A percentile compares a stretch with the other conserved stretches of the same genome.
phyloP scores from a whole-genome alignment of 2,113 vertebrate genomes.

The Suricata suricatta region DNA sequence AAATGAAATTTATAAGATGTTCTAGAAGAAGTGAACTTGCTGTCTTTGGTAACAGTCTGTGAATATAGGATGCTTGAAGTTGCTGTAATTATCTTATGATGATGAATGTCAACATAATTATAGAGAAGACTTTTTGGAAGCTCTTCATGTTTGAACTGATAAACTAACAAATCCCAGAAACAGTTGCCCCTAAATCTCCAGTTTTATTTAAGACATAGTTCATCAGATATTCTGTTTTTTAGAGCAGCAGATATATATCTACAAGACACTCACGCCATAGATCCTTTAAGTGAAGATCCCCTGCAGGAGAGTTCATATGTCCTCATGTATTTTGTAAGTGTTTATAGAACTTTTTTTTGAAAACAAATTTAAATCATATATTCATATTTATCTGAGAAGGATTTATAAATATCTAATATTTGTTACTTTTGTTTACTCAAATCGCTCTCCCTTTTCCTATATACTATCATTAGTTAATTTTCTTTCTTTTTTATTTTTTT shows the following conservation, averaged over 20 bases:
- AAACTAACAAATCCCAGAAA: not conserved
- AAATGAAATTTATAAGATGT: not conserved
- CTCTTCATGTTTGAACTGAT: not conserved
- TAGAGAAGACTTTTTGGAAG: not conserved
- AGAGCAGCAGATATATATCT: not conserved
- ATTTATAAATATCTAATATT: not conserved
- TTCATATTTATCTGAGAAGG: not conserved
- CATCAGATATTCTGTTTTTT: not conserved
- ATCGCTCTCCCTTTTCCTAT: not conserved
- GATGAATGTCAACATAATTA: not conserved
- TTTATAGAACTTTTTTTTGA: not conserved
- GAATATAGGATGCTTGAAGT: not conserved
- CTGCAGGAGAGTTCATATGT: not conserved
- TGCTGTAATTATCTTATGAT: not conserved
- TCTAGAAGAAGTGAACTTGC: not conserved
- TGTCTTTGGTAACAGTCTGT: not conserved
- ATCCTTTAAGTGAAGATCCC: not conserved
- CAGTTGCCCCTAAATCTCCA: not conserved
- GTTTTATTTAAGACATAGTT: not conserved
- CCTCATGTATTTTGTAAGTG: not conserved
- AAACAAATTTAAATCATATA: not conserved
- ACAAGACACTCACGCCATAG: not conserved
- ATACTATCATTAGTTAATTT: not conserved
- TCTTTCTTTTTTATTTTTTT: not conserved
- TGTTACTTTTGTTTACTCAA: not conserved